Evolutionary conservation across 1,140 invertebrate genomes (phyloP).

Genomic region (Calephelis virginiensis): DNA sequence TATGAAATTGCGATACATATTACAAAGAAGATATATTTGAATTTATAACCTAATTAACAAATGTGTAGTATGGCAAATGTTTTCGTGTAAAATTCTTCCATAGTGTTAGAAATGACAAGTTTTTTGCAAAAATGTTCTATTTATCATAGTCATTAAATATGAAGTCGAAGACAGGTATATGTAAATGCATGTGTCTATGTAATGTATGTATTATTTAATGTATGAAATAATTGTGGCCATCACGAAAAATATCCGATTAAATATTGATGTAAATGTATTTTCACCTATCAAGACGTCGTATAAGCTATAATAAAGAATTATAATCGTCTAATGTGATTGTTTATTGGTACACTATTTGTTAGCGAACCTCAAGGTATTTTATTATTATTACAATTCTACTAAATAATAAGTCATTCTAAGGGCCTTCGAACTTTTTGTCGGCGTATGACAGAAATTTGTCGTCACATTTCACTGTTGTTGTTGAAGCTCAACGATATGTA

Average conservation of each 20-base stretch:
- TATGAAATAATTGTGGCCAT: slow-evolving; percentile 21
- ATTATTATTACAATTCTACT: too few species aligned
- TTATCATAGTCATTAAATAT: not conserved
- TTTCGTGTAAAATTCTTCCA: not conserved
- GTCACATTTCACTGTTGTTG: too few species aligned
- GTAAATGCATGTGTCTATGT: slow-evolving; percentile 20
- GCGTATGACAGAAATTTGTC: too few species aligned
- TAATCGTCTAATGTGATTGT: not conserved
- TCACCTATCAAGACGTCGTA: slow-evolving; percentile 8
- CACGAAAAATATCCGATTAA: slow-evolving; percentile 4
- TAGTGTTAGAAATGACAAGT: not conserved
- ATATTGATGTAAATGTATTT: slow-evolving; percentile 13
- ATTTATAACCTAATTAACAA: too few species aligned
- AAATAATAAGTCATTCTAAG: too few species aligned
- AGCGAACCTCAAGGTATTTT: too few species aligned
- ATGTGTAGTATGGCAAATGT: not conserved
- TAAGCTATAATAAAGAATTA: slow-evolving; percentile 14
- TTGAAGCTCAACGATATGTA: too few species aligned
- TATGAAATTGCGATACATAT: too few species aligned
- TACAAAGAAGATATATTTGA: too few species aligned
- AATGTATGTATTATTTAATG: slow-evolving; percentile 21
- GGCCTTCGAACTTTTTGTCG: too few species aligned
- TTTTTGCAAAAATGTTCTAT: slow-evolving; percentile 3
- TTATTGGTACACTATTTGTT: not conserved
- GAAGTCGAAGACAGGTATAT: not conserved